Evolutionary conservation across 2,888 invertebrate species (phyloP).

Genomic region (Oeneis ivallda): DNA sequence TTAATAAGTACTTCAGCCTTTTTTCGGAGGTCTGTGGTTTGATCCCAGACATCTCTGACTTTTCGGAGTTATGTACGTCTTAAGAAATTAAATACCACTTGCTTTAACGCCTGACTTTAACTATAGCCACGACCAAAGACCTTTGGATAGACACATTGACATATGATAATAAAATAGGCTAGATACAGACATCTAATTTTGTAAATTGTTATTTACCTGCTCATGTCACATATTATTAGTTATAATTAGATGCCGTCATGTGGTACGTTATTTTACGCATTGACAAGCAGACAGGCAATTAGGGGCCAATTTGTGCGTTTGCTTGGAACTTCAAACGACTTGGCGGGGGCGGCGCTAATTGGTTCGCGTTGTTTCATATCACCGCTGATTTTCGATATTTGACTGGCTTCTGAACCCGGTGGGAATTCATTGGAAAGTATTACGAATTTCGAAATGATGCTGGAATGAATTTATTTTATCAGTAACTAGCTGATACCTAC

Average conservation of each 20-base stretch:
- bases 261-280: slow-evolving; percentile 60
- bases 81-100: too few relatives aligned
- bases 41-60: too few relatives aligned
- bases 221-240: slow-evolving; percentile 1
- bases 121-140: too few relatives aligned
- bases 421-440: slow-evolving; percentile 14
- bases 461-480: neutral
- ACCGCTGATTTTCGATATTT: slow-evolving; percentile 32
- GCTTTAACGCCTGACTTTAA: too few relatives aligned
- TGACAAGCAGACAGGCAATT: slow-evolving; percentile 63
- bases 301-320: slow-evolving; percentile 51
- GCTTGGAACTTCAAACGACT: slow-evolving; percentile 41
- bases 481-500: too few relatives aligned
- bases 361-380: slow-evolving; percentile 34
- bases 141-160: too few relatives aligned
- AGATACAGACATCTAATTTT: too few relatives aligned
- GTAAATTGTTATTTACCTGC: too few relatives aligned
- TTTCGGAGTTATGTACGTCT: too few relatives aligned
- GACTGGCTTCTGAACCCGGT: neutral
- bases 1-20: too few relatives aligned
- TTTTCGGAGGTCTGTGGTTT: too few relatives aligned
- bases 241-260: slow-evolving; percentile 38
- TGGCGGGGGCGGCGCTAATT: slow-evolving; percentile 37
- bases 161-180: too few relatives aligned
- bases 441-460: slow-evolving; percentile 1